A percentile compares a stretch with the other conserved stretches of the same genome.
phyloP scores from a whole-genome alignment of 1,140 invertebrate genomes.

The Drosophila mayri region DNA sequence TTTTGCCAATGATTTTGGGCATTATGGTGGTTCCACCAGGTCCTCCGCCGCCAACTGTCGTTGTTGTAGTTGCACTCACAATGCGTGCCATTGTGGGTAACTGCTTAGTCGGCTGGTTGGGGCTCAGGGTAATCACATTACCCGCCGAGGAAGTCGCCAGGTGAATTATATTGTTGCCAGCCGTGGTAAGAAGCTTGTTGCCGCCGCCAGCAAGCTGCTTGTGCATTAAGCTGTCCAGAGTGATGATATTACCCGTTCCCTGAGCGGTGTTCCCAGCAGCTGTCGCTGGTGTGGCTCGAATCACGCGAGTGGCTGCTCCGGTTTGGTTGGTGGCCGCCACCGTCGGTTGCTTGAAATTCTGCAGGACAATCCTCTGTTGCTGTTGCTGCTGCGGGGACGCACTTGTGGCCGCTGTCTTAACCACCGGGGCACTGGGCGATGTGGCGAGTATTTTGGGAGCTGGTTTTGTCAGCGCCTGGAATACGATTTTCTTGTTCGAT shows the following conservation, averaged over 20 bases:
- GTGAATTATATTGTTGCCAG: slow-evolving; percentile 62
- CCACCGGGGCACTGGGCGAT: slow-evolving; percentile 11
- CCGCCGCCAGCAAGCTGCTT: slow-evolving; percentile 79
- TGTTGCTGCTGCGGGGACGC: slow-evolving; percentile 64
- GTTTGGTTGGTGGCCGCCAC: background rate
- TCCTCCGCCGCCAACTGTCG: background rate
- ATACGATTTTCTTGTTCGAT: slow-evolving; percentile 75
- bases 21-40: slow-evolving; percentile 19
- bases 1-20: slow-evolving; percentile 74
- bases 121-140: slow-evolving; percentile 61
- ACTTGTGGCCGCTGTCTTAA: slow-evolving; percentile 11
- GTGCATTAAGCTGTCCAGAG: slow-evolving; percentile 88
- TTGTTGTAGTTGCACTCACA: slow-evolving; percentile 39
- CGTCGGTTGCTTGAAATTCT: slow-evolving; percentile 76
- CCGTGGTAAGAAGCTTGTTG: slow-evolving; percentile 36
- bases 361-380: slow-evolving; percentile 85
- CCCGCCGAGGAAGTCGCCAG: slow-evolving; percentile 45
- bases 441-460: slow-evolving; percentile 73
- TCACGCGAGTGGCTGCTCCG: slow-evolving; percentile 32
- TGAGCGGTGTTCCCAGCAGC: slow-evolving; percentile 11
- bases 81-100: slow-evolving; percentile 84
- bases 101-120: slow-evolving; percentile 41
- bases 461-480: slow-evolving; percentile 64
- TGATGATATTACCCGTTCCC: slow-evolving; percentile 88
- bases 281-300: slow-evolving; percentile 47